Base-by-base conservation (phyloP, 2,113 vertebrate species). In the Crotophaga sulcirostris region DNA sequence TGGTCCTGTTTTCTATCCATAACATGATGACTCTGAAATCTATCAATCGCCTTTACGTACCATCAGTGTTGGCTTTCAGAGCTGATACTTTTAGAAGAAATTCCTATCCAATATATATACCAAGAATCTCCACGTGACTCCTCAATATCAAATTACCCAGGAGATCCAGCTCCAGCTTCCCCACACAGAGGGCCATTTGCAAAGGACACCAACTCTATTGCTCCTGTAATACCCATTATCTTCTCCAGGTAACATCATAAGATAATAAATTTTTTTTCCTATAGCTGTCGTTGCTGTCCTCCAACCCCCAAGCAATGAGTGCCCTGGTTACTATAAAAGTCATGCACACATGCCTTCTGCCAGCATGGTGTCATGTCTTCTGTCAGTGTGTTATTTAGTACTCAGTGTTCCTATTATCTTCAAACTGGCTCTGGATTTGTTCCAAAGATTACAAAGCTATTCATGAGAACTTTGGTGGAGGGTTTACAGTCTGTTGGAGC, bases 341-440 rank as follows among this genome's bases (percentile, higher is more conserved):
- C 89, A 59, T 80, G 93, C 96, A 95, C 95, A 80, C 84, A 95
- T 94, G 94, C 95, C 95, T 94, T 80, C 87, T 97, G 87, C 91
- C 96, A 97, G 96, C 96, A 87, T 94, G 96, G 86, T 89, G 94
- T 94, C 95, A 45, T 95, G 95, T 97, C 96, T 86, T 94, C 94
- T 96, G 95, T 97, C 96, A 96, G 89, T 67, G 66, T 82, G 93
- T 94, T 96, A 96, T 94, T 97, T 96, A 94, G 84, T 89, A 74
- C 94, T 96, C 96, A 94, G 52, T 96, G 91, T 97, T 96, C 96
- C 94, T 67, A 97, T 96, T 96, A 80, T 96, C 89, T 83, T 94
- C 96, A 95, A 94, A 96, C 94, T 75, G 96, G 68, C 95, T 91
- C 92, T 96, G 96, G 96, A 92, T 60, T 63, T 81, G 21, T 80